Evolutionary conservation across 2,888 invertebrate species (phyloP), one percentile per base, ranked within the genome.

Genomic region (Matsumyia berberina): DNA sequence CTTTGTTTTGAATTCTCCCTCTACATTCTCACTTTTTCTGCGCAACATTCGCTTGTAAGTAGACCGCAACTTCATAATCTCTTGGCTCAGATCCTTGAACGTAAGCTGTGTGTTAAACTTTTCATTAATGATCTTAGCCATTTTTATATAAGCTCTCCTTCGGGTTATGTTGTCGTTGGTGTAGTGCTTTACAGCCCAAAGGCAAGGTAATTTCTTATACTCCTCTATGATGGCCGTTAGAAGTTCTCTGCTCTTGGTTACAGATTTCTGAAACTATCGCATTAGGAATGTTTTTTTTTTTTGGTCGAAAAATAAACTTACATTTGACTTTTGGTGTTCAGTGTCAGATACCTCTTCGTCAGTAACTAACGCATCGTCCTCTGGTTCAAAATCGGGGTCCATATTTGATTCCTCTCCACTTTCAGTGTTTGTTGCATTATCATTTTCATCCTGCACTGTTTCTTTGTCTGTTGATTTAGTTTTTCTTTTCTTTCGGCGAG

Each of bases 151-250:
- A 1, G 73, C 73, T 15, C 46, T 51, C 35, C 78, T 31, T 0
- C 83, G 78, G 0, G 49, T 19, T 0, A 9, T 8, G 17, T 78
- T 74, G 9, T 78, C 62, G 37, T 69, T 69, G 7, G 62, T 76
- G 5, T 81, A 81, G 51, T 81, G 64, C 49, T 78, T 46, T 7
- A 51, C 53, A 5, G 62, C 66, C 83, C 83, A 83, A n/a, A 83
- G 37, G 8, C 35, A 35, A 0, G 83, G 78, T 24, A 29, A 11
- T 19, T 62, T 83, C 19, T 35, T 46, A 11, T 83, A 83, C 24
- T 83, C 83, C 17, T 78, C 78, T 35, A 83, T 83, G 15, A 78
- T 37, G 6, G 49, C 69, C 0, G 60, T 78, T 2, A 83, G n/a
- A 9, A 83, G 72, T 1, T 55, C 51, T 24, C 37, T 73, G 44